Evolutionary conservation across 2,797 vertebrate genomes (phyloP).

Genomic region (Sciurus carolinensis): DNA sequence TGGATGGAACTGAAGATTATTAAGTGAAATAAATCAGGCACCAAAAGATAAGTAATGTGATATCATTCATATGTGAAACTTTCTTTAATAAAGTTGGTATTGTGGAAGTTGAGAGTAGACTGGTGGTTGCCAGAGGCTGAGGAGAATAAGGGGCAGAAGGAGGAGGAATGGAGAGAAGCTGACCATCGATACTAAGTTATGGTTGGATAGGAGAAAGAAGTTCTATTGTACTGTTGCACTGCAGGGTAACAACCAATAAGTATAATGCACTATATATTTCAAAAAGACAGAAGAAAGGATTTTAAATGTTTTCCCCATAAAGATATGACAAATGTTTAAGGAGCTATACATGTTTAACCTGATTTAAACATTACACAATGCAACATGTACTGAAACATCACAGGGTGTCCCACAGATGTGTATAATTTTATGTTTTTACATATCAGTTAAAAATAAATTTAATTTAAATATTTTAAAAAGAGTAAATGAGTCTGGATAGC

Average conservation of each 20-base stretch:
- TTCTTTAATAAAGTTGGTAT: neutral
- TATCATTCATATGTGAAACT: neutral
- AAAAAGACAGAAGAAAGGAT: neutral
- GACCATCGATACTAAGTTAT: neutral
- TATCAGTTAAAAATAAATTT: constrained; percentile 14
- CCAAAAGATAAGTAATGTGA: neutral
- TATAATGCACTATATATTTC: neutral
- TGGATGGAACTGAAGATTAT: neutral
- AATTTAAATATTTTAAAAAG: constrained; percentile 5
- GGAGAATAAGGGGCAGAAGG: no score
- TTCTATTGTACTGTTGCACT: neutral
- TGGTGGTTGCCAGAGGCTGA: neutral
- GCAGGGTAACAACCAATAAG: neutral
- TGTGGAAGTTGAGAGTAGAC: neutral
- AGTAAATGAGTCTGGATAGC: neutral
- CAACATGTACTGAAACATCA: neutral
- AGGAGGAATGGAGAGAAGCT: neutral
- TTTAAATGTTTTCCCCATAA: constrained; percentile 9
- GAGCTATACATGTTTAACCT: neutral
- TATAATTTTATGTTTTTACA: neutral
- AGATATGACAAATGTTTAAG: neutral
- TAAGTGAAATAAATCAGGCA: neutral
- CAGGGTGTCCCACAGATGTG: neutral
- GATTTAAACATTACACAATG: neutral
- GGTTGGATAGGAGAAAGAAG: neutral